A percentile compares a stretch with the other conserved stretches of the same genome.
These are phyloP conservation scores for Perodicticus potto DNA, from an alignment of 2,797 vertebrate species.

Conservation along the genomic window DNA sequence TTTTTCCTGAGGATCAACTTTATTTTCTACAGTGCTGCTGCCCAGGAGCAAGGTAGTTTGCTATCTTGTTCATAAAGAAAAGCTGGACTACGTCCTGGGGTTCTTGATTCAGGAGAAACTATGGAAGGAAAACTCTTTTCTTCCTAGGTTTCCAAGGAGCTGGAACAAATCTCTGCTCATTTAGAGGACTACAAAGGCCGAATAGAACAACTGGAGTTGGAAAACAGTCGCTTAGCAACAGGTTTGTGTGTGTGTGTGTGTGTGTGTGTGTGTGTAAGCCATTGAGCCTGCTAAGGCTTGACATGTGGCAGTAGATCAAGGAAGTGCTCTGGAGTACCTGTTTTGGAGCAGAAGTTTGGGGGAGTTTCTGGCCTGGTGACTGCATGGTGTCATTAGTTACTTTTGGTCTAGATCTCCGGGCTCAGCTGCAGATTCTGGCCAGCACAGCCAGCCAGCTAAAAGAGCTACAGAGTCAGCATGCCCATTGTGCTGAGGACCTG, in stretches of 20 bases:
- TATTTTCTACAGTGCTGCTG: constrained; percentile 39
- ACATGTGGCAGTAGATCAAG: background rate
- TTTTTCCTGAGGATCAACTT: constrained; percentile 53
- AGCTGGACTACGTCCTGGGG: constrained; percentile 38
- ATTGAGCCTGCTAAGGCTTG: background rate
- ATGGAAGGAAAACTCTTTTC: constrained; percentile 55
- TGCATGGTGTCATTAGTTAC: constrained; percentile 42
- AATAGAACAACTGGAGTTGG: constrained; percentile 80
- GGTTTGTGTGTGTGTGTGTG: constrained; percentile 79
- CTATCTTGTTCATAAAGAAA: constrained; percentile 48
- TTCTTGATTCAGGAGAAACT: constrained; percentile 53
- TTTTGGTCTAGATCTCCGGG: constrained; percentile 82
- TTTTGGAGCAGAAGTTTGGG: constrained; percentile 31
- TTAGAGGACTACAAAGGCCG: constrained; percentile 66
- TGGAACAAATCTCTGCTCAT: constrained; percentile 77
- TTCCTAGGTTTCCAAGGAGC: constrained; percentile 80
- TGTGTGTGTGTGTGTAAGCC: background rate
- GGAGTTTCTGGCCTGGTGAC: background rate
- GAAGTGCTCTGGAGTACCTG: constrained; percentile 1
- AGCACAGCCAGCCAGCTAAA: constrained; percentile 76
- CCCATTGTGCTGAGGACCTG: constrained; percentile 72
- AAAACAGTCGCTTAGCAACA: constrained; percentile 81
- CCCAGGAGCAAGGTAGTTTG: constrained; percentile 8
- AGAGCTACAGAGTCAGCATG: constrained; percentile 73
- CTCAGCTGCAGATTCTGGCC: constrained; percentile 70